Conservation (phyloP, 2,888 invertebrate genomes). For the Rhagophthalmus giganteus region DNA sequence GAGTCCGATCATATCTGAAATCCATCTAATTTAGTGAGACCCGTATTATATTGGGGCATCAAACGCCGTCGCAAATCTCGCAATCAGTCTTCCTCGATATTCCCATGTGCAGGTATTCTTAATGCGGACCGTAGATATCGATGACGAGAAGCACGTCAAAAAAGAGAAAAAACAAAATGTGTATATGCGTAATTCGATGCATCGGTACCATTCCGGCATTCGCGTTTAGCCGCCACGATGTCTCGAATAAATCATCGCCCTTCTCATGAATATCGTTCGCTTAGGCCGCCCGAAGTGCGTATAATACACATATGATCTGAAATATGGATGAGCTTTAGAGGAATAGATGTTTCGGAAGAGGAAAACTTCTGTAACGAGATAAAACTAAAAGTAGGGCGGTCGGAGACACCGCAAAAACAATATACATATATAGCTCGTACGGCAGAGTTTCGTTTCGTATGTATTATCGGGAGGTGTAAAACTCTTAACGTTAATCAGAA, state of each 20-base stretch:
- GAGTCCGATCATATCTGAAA: constrained; percentile 31
- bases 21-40: constrained; percentile 34
- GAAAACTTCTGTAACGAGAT: constrained; percentile 35
- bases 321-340: constrained; percentile 43
- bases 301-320: constrained; percentile 46
- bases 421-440: constrained; percentile 19
- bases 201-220: constrained; percentile 9
- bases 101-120: constrained; percentile 23
- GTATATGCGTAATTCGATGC: background rate
- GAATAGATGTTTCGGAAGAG: constrained; percentile 39
- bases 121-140: constrained; percentile 19
- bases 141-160: constrained; percentile 7
- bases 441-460: constrained; percentile 24
- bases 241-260: constrained; percentile 42
- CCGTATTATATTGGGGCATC: constrained; percentile 25
- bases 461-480: constrained; percentile 16
- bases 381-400: constrained; percentile 29
- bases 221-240: constrained; percentile 31
- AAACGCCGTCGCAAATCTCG: constrained; percentile 25
- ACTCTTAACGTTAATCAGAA: constrained; percentile 15
- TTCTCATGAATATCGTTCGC: constrained; percentile 42
- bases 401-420: constrained; percentile 25
- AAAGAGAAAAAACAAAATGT: constrained; percentile 2
- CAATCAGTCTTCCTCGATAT: constrained; percentile 28
- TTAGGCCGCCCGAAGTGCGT: constrained; percentile 40